phyloP scores from a whole-genome alignment of 2,113 vertebrate genomes.

The Theristicus caerulescens region DNA sequence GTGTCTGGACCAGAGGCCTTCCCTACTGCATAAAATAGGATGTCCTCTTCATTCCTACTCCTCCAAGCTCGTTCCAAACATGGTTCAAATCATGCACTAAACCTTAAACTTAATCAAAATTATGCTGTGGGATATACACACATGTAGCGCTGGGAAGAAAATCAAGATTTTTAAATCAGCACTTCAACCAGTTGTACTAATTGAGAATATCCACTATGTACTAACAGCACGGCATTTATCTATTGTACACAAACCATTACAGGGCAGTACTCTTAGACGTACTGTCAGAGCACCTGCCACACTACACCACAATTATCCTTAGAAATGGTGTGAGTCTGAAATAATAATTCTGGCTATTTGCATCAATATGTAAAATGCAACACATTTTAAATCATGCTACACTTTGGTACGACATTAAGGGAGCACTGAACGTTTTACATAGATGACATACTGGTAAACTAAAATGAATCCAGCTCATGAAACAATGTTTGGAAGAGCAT shows the following conservation, averaged over 20 bases:
- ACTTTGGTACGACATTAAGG: background rate
- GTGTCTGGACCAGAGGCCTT: background rate
- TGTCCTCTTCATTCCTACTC: background rate
- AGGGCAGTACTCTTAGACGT: background rate
- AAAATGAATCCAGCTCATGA: background rate
- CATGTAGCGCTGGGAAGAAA: fast-evolving
- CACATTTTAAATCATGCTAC: background rate
- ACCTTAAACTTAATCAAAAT: background rate
- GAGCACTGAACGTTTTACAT: background rate
- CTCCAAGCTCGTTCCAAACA: background rate
- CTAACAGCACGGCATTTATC: background rate
- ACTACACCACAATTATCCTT: background rate
- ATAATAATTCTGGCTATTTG: background rate
- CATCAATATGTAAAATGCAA: fast-evolving
- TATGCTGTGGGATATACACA: background rate
- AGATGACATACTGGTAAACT: background rate
- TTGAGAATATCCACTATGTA: background rate
- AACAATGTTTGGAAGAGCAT: background rate
- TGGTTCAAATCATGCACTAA: background rate
- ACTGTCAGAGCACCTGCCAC: background rate
- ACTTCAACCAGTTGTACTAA: background rate
- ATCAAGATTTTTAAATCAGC: background rate
- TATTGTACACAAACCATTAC: background rate
- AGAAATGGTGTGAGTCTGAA: background rate
- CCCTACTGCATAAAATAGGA: background rate